These are phyloP conservation scores for Spatulosminthurus flaviceps DNA, from an alignment of 2,888 invertebrate genomes.

Conservation along the genomic window DNA sequence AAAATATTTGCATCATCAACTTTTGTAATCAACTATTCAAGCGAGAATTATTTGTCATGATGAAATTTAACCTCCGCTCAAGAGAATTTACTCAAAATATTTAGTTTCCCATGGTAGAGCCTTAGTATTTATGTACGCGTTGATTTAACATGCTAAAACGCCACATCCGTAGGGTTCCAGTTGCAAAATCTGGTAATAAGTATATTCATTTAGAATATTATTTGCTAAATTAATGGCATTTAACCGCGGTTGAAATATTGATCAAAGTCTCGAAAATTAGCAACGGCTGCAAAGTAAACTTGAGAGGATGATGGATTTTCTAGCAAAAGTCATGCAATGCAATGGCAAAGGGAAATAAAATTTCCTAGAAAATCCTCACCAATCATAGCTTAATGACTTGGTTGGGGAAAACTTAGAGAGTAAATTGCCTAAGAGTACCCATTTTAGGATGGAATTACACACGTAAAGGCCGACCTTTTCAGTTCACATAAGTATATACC, in stretches of 20 bases:
- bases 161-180: too few species aligned
- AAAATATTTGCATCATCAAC: too few species aligned
- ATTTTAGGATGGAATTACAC: too few species aligned
- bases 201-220: background rate
- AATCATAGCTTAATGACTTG: slow-evolving; percentile 9
- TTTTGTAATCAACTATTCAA: too few species aligned
- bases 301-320: slow-evolving; percentile 1
- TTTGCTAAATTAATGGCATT: background rate
- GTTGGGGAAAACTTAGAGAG: background rate
- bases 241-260: background rate
- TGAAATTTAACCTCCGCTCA: too few species aligned
- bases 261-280: slow-evolving; percentile 8
- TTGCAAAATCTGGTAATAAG: background rate
- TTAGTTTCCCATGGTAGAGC: too few species aligned
- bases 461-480: too few species aligned
- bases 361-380: slow-evolving; percentile 1
- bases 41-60: too few species aligned
- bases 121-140: too few species aligned
- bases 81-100: too few species aligned
- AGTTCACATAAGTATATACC: background rate
- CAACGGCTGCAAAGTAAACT: background rate
- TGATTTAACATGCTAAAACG: too few species aligned
- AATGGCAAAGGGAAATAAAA: background rate
- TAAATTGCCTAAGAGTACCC: background rate
- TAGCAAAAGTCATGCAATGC: too few species aligned